Base-by-base conservation (phyloP, 2,888 invertebrate genomes). In the Anagyrus pseudococci region DNA sequence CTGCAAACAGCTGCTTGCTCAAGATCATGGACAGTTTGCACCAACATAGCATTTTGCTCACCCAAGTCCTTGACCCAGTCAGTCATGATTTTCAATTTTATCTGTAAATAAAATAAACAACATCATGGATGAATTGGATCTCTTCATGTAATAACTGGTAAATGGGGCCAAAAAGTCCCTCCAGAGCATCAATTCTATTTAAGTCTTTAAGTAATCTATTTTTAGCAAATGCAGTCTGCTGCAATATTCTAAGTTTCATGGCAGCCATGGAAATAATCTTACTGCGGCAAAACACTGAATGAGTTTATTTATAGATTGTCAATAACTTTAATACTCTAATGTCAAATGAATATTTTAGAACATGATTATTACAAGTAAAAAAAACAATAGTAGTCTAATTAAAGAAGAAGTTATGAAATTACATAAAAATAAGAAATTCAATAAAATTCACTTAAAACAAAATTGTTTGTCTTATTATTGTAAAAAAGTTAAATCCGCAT, bases 1-100 rank as follows among this genome's bases (percentile, higher is more conserved):
- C 86, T 83, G 53, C 83, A 79, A 20, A 85, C 85, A 50, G 89
- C 87, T 71, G 89, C 89, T 23, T 81, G 76, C 78, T 91, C 90
- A 71, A 91, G 75, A 71, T 89, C 88, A 73, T 88, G 86, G 1
- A 91, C 87, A 2, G 87, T 86, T 58, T 83, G 84, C 54, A 86
- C 87, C 70, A 91, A 82, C 81, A 89, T 83, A 47, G 85, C 81
- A 79, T 90, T 91, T 81, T 91, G 90, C 26, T 85, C 87, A 43
- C 84, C 84, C 72, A 90, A 82, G 79, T 90, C 89, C 50, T 83
- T 79, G 67, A 90, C 87, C 89, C 89, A 90, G 57, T 86, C 84
- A 65, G 84, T 81, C 69, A 89, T 84, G 62, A 88, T 83, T 41
- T 84, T 81, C 68, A 89, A 81, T 77, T 90, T 89, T 70, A 86